These are phyloP conservation scores for Chionis minor DNA, from an alignment of 2,113 vertebrate species.

Conservation along the genomic window DNA sequence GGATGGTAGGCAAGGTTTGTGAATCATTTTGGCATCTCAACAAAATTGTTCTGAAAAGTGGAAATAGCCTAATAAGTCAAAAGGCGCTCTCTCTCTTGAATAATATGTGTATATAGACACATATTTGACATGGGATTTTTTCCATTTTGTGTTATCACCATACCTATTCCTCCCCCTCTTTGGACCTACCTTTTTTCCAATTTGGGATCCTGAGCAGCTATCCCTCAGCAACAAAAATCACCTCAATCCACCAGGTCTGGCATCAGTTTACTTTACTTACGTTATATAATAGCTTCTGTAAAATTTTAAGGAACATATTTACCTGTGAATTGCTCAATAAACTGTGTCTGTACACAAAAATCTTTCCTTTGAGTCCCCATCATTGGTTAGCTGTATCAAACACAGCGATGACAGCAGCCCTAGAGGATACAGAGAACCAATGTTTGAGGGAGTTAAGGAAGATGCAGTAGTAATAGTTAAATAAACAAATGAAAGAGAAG, in stretches of 20 bases:
- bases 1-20: neutral
- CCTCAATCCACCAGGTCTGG: neutral
- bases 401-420: fast-evolving
- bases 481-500: neutral
- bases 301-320: neutral
- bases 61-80: neutral
- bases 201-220: neutral
- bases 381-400: neutral
- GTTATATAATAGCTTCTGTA: neutral
- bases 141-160: neutral
- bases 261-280: neutral
- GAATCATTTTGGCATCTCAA: neutral
- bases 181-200: neutral
- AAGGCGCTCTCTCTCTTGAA: neutral
- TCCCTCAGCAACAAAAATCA: neutral
- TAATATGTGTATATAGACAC: neutral
- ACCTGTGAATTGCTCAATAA: neutral
- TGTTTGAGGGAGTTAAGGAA: neutral
- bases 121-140: neutral
- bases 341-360: neutral
- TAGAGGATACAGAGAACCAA: neutral
- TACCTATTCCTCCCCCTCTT: neutral
- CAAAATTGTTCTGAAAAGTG: neutral
- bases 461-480: neutral
- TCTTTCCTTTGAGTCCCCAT: neutral